These are phyloP conservation scores for Nycticebus coucang DNA, from an alignment of 2,113 vertebrate species.

Conservation along the genomic window DNA sequence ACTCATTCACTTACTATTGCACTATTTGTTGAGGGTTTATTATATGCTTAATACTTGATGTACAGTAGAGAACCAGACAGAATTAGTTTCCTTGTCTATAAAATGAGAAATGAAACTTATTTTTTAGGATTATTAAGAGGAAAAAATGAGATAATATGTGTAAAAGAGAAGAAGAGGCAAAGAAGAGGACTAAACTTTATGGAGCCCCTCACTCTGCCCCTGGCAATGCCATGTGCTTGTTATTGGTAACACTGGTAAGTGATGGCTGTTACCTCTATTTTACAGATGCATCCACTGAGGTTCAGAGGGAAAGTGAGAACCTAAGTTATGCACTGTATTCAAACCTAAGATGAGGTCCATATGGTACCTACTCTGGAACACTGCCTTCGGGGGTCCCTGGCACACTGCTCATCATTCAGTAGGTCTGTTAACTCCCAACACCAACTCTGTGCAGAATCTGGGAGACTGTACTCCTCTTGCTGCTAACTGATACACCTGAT, in stretches of 20 bases:
- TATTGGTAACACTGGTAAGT: not conserved
- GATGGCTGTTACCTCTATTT: not conserved
- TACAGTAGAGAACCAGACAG: not conserved
- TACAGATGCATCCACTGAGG: not conserved
- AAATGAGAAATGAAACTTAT: not conserved
- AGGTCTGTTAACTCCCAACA: not conserved
- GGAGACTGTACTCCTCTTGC: not conserved
- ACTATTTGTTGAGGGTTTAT: conserved; percentile 8
- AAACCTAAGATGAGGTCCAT: not conserved
- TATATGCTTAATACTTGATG: not conserved
- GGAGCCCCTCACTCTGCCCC: not conserved
- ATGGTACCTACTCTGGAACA: not conserved
- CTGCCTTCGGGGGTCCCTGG: not conserved
- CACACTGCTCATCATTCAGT: not conserved
- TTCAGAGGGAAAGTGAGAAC: not conserved
- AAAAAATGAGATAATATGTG: not conserved
- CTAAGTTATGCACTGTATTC: not conserved
- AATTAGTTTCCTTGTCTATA: conserved; percentile 19
- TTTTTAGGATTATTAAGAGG: not conserved
- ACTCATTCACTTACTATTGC: conserved; percentile 12
- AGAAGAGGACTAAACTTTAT: not conserved
- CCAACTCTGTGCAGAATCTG: not conserved
- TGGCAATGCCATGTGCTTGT: not conserved
- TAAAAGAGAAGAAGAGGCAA: not conserved
- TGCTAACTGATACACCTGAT: not conserved